phyloP scores from a whole-genome alignment of 2,888 invertebrate genomes.

The Venusia cambrica region DNA sequence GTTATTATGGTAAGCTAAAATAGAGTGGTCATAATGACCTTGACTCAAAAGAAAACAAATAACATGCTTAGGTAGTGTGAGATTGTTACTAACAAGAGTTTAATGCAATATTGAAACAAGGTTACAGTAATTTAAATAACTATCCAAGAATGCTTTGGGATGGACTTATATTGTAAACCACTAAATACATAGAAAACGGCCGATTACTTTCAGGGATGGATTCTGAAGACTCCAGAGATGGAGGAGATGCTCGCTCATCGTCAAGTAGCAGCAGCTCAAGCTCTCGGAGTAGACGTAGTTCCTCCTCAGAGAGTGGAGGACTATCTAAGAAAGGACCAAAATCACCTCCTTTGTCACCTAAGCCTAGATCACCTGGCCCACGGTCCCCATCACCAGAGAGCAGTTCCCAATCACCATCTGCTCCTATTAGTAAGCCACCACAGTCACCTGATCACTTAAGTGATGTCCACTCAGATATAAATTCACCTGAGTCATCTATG shows the following conservation, averaged over 20 bases:
- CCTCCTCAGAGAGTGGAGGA: conserved; percentile 63
- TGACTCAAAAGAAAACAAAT: conserved; percentile 5
- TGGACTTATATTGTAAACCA: conserved; percentile 32
- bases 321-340: conserved; percentile 66
- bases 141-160: conserved; percentile 44
- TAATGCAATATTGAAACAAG: conserved; percentile 34
- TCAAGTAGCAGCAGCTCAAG: conserved; percentile 75
- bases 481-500: conserved; percentile 71
- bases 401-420: conserved; percentile 51
- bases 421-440: conserved; percentile 41
- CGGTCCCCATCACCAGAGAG: conserved; percentile 57
- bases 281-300: conserved; percentile 67
- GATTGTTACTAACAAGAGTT: conserved; percentile 43
- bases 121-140: conserved; percentile 41
- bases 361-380: conserved; percentile 41
- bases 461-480: conserved; percentile 68
- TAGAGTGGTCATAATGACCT: neutral
- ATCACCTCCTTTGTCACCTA: conserved; percentile 50
- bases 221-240: conserved; percentile 82
- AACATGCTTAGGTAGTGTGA: conserved; percentile 29
- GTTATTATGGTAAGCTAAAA: neutral
- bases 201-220: conserved; percentile 78
- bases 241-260: conserved; percentile 63
- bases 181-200: conserved; percentile 35
- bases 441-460: conserved; percentile 64